A percentile compares a stretch with the other conserved stretches of the same genome.
Evolutionary conservation across 2,888 invertebrate species (phyloP).

Genomic region (Tenthredo livida): DNA sequence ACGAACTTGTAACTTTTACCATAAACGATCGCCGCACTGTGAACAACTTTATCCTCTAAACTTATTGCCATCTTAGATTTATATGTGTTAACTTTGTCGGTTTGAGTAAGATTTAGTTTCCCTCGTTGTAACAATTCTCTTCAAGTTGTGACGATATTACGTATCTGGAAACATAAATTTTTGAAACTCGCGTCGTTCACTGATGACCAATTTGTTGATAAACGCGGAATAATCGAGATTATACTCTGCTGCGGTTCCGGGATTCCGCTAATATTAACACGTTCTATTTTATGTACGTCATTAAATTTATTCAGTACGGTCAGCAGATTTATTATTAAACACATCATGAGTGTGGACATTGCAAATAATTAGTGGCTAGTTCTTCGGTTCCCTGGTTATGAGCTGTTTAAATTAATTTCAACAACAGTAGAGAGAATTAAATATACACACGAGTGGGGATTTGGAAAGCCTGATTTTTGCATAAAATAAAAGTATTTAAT

Average conservation of each 20-base stretch:
- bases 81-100: background rate
- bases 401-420: background rate
- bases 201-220: background rate
- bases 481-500: background rate
- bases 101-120: background rate
- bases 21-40: background rate
- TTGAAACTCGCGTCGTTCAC: background rate
- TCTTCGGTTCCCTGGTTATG: slow-evolving; percentile 12
- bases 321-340: slow-evolving; percentile 22
- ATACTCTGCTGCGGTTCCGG: background rate
- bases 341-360: slow-evolving; percentile 4
- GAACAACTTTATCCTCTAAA: background rate
- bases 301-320: slow-evolving; percentile 24
- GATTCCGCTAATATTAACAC: background rate
- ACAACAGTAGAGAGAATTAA: background rate
- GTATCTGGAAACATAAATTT: background rate
- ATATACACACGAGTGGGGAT: background rate
- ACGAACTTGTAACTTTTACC: background rate
- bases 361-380: slow-evolving; percentile 40
- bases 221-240: background rate
- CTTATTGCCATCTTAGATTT: background rate
- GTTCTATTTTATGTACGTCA: background rate
- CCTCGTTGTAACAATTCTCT: background rate
- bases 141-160: background rate
- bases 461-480: background rate